Percentiles rank a stretch among this genome's conserved stretches.
phyloP scores from a whole-genome alignment of 2,797 vertebrate genomes.

The Coendou prehensilis region DNA sequence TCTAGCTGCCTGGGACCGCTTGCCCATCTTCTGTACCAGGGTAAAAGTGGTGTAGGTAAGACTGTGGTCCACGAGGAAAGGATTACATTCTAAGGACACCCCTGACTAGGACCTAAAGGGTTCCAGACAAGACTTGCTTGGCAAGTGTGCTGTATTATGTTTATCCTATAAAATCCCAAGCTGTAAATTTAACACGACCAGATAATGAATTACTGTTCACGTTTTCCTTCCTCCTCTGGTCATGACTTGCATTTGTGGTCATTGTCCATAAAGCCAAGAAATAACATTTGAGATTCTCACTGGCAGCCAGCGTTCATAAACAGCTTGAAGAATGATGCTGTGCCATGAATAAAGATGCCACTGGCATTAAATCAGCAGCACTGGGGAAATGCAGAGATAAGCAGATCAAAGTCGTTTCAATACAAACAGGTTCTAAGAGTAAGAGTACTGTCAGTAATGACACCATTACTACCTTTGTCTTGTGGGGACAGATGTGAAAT shows the following conservation, averaged over 20 bases:
- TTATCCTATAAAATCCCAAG: neutral
- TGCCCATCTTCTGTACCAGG: neutral
- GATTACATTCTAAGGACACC: neutral
- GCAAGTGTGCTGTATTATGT: neutral
- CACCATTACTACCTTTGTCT: neutral
- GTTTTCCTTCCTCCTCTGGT: neutral
- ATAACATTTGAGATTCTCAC: neutral
- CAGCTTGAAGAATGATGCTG: neutral
- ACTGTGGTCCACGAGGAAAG: neutral
- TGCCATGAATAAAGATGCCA: neutral
- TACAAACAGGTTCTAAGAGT: neutral
- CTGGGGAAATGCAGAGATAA: neutral
- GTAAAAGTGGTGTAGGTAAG: neutral
- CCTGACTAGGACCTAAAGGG: neutral
- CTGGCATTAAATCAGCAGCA: neutral
- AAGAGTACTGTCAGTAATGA: neutral
- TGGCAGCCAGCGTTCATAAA: neutral
- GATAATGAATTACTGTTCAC: slow-evolving; percentile 7
- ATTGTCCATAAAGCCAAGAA: neutral
- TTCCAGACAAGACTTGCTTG: neutral
- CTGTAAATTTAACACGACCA: neutral
- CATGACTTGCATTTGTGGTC: slow-evolving; percentile 8
- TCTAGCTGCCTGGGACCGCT: neutral
- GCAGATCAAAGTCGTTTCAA: neutral
- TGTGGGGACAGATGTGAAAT: neutral